phyloP scores from a whole-genome alignment of 1,140 invertebrate genomes.

The Sarcophaga bullata region DNA sequence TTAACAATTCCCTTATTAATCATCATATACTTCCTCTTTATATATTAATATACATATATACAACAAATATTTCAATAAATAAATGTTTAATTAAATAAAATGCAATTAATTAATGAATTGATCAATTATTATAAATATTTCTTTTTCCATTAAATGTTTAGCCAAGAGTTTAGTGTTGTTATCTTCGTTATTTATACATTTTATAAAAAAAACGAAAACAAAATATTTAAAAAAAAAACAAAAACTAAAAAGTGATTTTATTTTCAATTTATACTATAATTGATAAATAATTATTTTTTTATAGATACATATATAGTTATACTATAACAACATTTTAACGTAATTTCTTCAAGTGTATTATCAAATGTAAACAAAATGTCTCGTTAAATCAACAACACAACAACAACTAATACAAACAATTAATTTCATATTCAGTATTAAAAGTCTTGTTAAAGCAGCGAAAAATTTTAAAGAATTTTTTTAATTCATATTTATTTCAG shows the following conservation, averaged over 20 bases:
- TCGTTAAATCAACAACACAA: neutral
- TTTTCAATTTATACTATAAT: neutral
- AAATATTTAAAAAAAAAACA: too few relatives aligned
- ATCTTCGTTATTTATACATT: slow-evolving; percentile 1
- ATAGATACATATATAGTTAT: neutral
- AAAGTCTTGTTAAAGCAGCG: too few relatives aligned
- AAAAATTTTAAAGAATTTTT: too few relatives aligned
- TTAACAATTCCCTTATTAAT: neutral
- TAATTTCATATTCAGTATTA: too few relatives aligned
- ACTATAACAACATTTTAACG: neutral
- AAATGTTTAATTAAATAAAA: neutral
- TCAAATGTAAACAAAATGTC: slow-evolving; percentile 40
- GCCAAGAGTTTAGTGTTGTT: slow-evolving; percentile 64
- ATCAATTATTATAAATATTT: neutral
- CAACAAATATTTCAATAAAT: neutral
- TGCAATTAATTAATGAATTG: slow-evolving; percentile 23
- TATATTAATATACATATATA: neutral
- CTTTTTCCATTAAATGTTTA: slow-evolving; percentile 48
- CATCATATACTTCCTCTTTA: neutral
- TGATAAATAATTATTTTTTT: neutral
- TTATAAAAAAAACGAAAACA: slow-evolving; percentile 38
- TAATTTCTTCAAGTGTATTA: slow-evolving; percentile 49
- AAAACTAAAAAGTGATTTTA: neutral
- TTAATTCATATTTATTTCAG: neutral
- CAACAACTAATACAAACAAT: neutral